Evolutionary conservation across 2,888 invertebrate species (phyloP).

Genomic region (Cerastis rubricosa): DNA sequence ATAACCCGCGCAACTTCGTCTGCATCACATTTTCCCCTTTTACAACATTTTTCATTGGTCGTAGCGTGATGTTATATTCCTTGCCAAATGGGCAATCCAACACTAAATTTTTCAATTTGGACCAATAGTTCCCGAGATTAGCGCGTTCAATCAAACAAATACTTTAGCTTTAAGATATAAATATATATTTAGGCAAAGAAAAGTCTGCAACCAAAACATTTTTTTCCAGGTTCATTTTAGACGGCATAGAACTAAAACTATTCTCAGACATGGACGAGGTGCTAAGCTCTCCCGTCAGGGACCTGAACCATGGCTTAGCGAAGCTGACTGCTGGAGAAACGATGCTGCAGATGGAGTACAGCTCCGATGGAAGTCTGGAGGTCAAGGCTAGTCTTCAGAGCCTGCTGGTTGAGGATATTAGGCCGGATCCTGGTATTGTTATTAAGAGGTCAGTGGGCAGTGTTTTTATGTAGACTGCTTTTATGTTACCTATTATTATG

Average conservation of each 20-base stretch:
- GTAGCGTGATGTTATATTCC: too few species aligned
- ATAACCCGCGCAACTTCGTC: too few species aligned
- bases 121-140: too few species aligned
- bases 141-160: too few species aligned
- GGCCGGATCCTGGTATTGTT: slow-evolving; percentile 92
- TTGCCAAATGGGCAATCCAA: too few species aligned
- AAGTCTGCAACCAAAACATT: background rate
- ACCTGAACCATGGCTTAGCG: slow-evolving; percentile 93
- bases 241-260: slow-evolving; percentile 93
- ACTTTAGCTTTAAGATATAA: too few species aligned
- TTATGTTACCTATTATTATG: background rate
- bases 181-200: background rate
- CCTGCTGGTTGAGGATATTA: slow-evolving; percentile 93
- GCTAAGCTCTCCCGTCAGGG: slow-evolving; percentile 94
- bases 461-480: background rate
- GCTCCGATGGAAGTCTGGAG: slow-evolving; percentile 93
- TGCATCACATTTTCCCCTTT: too few species aligned
- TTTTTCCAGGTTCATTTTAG: slow-evolving; percentile 89
- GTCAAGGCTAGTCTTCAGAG: slow-evolving; percentile 93
- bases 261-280: slow-evolving; percentile 94
- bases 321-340: slow-evolving; percentile 93
- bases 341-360: slow-evolving; percentile 91
- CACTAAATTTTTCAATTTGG: too few species aligned
- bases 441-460: slow-evolving; percentile 89
- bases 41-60: too few species aligned